Evolutionary conservation across 2,888 invertebrate genomes (phyloP), one percentile per base, ranked within the genome.

Genomic region (Hydrotaea diabolus): DNA sequence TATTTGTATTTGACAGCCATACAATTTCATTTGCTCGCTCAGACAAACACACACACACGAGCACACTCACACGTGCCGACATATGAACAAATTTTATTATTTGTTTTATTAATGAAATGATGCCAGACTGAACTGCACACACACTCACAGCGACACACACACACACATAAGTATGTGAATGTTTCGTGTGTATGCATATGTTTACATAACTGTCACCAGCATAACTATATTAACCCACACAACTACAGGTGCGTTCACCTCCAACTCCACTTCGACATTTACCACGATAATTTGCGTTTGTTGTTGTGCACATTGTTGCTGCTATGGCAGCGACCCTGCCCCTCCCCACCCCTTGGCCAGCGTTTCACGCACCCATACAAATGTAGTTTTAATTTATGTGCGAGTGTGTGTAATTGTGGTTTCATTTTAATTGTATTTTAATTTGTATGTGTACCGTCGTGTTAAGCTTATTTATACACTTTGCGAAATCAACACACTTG

Each of bases 401-500:
- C 8, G 46, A 39, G 69, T 69, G 21, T 66, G 66, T 66, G 39
- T 62, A 49, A 21, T 17, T 62, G 17, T n/a, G 43, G 62, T 62
- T 26, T 76, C 13, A 31, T 46, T 62, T 39, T 64, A 66, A 53
- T 66, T 62, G 62, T 64, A 49, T 76, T 49, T 77, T 49, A 36
- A 57, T 66, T 53, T 77, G 39, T 31, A 57, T 57, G 57, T 69
- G 23, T 13, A 23, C 26, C 11, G 23, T 13, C 19, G 69, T 23
- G 69, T 69, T 69, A 69, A 69, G 39, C 69, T 69, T 69, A 69
- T 69, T 69, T 69, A 69, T 69, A 69, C 46, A 69, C 46, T 62
- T 13, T 17, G 43, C 21, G n/a, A 19, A 69, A 69, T 66, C 36
- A 66, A 66, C 19, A 69, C 66, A 64, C 19, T 31, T 31, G 7